A percentile compares a stretch with the other conserved stretches of the same genome.
Conservation (phyloP, 2,888 invertebrate genomes). For the Hypena proboscidalis region DNA sequence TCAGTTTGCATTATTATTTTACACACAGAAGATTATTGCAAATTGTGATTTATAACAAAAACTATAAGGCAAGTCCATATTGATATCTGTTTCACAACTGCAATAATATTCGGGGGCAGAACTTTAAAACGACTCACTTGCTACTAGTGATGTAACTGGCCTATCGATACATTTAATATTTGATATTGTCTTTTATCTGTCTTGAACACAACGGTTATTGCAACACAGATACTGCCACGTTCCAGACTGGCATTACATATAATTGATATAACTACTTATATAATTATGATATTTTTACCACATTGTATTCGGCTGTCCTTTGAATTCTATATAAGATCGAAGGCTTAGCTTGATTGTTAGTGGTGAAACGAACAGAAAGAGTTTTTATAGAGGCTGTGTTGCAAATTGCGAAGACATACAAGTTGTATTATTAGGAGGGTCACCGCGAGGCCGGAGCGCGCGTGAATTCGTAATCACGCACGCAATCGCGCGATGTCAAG, state of each 20-base stretch:
- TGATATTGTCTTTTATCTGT: slow-evolving; percentile 30
- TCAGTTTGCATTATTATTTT: slow-evolving; percentile 36
- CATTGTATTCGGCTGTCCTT: slow-evolving; percentile 16
- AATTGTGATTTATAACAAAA: slow-evolving; percentile 44
- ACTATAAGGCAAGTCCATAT: slow-evolving; percentile 37
- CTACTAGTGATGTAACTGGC: slow-evolving; percentile 36
- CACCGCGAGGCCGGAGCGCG: slow-evolving; percentile 22
- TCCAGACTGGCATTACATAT: slow-evolving; percentile 20
- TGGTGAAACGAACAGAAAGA: slow-evolving; percentile 11
- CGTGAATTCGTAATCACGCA: slow-evolving; percentile 28
- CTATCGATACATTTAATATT: slow-evolving; percentile 20
- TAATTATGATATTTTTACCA: slow-evolving; percentile 15
- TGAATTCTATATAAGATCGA: slow-evolving; percentile 25
- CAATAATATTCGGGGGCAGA: slow-evolving; percentile 52
- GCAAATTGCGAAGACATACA: slow-evolving; percentile 19
- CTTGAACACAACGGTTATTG: slow-evolving; percentile 19
- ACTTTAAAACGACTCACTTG: slow-evolving; percentile 47
- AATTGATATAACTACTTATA: slow-evolving; percentile 8
- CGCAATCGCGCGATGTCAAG: too few species aligned
- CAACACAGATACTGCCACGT: slow-evolving; percentile 26
- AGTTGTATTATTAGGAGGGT: slow-evolving; percentile 9
- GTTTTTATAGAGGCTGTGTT: slow-evolving; percentile 17
- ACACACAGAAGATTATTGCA: slow-evolving; percentile 56
- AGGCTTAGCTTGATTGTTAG: slow-evolving; percentile 18
- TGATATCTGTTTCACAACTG: slow-evolving; percentile 50